Conservation (phyloP, 2,113 vertebrate species). For the Cephalopterus ornatus region DNA sequence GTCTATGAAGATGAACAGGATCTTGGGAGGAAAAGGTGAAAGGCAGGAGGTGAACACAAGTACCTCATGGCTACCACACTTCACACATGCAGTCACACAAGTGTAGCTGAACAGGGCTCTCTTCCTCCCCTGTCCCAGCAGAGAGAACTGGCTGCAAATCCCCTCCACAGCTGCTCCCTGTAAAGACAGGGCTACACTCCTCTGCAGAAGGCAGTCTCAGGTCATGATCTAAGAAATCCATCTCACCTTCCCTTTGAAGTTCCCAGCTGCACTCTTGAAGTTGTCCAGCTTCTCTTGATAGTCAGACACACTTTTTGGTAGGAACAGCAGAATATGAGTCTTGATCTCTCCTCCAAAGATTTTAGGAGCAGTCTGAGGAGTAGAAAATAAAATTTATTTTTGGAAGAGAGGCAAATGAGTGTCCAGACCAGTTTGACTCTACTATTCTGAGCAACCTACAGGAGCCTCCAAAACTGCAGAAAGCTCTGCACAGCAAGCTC, state of each 20-base stretch:
- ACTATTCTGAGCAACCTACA: not conserved
- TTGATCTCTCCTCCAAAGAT: constrained; percentile 99
- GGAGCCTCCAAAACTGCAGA: not conserved
- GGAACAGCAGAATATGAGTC: constrained; percentile 94
- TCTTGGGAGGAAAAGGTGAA: constrained; percentile 73
- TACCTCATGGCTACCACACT: not conserved
- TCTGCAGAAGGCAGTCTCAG: not conserved
- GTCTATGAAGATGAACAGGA: constrained; percentile 99
- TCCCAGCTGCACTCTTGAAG: constrained; percentile 88
- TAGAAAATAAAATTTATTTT: not conserved
- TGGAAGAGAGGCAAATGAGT: not conserved
- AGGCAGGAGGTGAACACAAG: not conserved
- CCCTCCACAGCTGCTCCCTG: not conserved
- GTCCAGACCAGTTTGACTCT: not conserved
- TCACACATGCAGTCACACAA: accelerated
- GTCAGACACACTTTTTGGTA: constrained; percentile 86
- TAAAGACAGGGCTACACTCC: not conserved
- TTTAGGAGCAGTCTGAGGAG: constrained; percentile 90
- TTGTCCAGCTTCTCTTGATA: constrained; percentile 88
- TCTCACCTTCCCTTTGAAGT: constrained; percentile 91
- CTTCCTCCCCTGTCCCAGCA: not conserved
- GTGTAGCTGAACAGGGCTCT: not conserved
- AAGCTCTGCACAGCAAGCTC: not conserved
- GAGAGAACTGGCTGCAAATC: not conserved
- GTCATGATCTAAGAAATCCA: not conserved